Conservation (phyloP, 1,140 invertebrate genomes). For the Platyura marginata region DNA sequence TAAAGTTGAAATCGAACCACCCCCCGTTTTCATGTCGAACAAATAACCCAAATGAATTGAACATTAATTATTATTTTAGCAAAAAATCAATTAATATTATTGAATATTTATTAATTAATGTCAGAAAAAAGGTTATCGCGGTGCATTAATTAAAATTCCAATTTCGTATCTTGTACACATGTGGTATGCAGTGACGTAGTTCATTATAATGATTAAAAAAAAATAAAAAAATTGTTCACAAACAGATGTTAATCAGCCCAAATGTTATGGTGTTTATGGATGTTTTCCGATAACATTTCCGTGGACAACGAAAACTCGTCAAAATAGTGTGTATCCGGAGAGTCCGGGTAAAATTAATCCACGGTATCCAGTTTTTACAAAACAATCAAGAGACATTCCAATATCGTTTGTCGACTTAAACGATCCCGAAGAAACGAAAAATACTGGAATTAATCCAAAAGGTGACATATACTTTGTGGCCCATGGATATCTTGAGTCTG, state of each 20-base stretch:
- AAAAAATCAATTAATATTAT: too few species aligned
- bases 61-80: too few species aligned
- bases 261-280: slow-evolving; percentile 61
- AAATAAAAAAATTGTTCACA: slow-evolving; percentile 2
- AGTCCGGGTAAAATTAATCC: slow-evolving; percentile 32
- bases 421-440: slow-evolving; percentile 34
- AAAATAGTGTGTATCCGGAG: slow-evolving; percentile 58
- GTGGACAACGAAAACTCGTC: slow-evolving; percentile 56
- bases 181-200: too few species aligned
- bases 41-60: too few species aligned
- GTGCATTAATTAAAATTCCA: too few species aligned
- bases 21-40: too few species aligned
- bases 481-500: slow-evolving; percentile 73
- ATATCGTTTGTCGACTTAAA: slow-evolving; percentile 38
- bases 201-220: too few species aligned
- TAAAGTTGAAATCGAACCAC: too few species aligned
- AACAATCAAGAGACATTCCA: slow-evolving; percentile 29
- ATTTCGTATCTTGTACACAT: too few species aligned
- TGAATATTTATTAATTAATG: too few species aligned
- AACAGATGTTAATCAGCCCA: slow-evolving; percentile 25
- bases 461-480: slow-evolving; percentile 55
- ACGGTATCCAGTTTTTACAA: slow-evolving; percentile 33
- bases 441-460: slow-evolving; percentile 34
- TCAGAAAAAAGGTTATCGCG: too few species aligned
- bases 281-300: slow-evolving; percentile 67